phyloP scores from a whole-genome alignment of 2,113 vertebrate species.

The Mola mola region DNA sequence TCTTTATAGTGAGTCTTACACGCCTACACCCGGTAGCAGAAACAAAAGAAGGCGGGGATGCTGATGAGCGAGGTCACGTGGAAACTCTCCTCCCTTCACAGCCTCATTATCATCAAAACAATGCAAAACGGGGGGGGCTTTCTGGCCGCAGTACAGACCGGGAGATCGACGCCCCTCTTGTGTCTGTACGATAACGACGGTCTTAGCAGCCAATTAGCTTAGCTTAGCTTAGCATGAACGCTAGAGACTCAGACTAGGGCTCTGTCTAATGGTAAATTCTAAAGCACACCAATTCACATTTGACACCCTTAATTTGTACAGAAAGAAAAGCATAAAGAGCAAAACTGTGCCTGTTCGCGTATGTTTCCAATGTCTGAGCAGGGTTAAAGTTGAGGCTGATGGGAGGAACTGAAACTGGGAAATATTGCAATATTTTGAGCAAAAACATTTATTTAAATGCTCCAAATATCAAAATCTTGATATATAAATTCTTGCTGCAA shows the following conservation, averaged over 20 bases:
- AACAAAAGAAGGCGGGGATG: slow-evolving; percentile 72
- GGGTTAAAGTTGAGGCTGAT: no score
- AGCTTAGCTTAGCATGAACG: background rate
- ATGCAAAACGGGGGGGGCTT: no score
- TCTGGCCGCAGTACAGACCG: no score
- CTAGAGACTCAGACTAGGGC: background rate
- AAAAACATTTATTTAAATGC: no score
- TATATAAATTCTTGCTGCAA: no score
- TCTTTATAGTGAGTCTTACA: slow-evolving; percentile 90
- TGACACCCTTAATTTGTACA: no score
- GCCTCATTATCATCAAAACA: slow-evolving; percentile 18
- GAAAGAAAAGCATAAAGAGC: no score
- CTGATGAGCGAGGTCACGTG: slow-evolving; percentile 54
- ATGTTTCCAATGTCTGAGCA: no score
- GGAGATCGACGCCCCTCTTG: background rate
- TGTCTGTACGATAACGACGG: background rate
- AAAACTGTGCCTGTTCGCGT: no score
- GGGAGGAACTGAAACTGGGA: no score
- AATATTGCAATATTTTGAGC: no score
- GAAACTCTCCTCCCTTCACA: slow-evolving; percentile 20
- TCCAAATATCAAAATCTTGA: no score
- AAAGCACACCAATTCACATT: background rate
- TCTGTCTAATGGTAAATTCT: background rate
- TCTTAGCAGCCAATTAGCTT: background rate
- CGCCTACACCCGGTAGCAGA: slow-evolving; percentile 86